These are phyloP conservation scores for Habroteleia sp. DNA, from an alignment of 2,888 invertebrate species.

Conservation along the genomic window DNA sequence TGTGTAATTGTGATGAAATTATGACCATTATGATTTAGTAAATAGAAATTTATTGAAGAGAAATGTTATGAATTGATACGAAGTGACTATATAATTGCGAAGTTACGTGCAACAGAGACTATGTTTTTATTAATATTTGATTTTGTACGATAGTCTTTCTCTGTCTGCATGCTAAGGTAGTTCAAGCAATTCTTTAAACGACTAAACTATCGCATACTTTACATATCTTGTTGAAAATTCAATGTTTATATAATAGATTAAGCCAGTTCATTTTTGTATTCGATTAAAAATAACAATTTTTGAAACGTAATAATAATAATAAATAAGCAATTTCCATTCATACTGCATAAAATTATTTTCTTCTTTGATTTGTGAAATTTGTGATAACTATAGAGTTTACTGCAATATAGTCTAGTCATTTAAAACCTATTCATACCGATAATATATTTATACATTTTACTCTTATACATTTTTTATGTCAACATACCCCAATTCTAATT, in stretches of 20 bases:
- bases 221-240: slow-evolving; percentile 56
- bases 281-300: too few species aligned
- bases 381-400: neutral
- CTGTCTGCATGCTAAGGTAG: slow-evolving; percentile 46
- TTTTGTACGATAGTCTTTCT: slow-evolving; percentile 55
- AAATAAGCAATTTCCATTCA: too few species aligned
- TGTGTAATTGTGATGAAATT: slow-evolving; percentile 43
- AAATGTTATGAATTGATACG: slow-evolving; percentile 15
- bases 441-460: slow-evolving; percentile 4
- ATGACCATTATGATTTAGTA: slow-evolving; percentile 25
- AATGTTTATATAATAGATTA: slow-evolving; percentile 36
- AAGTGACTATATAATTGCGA: slow-evolving; percentile 10
- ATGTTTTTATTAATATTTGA: slow-evolving; percentile 53
- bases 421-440: neutral
- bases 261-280: too few species aligned
- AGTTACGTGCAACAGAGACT: neutral
- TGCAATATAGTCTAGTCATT: slow-evolving; percentile 7
- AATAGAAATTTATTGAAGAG: slow-evolving; percentile 42
- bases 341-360: too few species aligned
- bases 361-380: neutral
- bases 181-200: slow-evolving; percentile 36
- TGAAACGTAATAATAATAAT: too few species aligned
- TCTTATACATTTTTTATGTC: too few species aligned
- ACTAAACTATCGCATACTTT: slow-evolving; percentile 9
- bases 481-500: too few species aligned